Conservation (phyloP, 2,113 vertebrate species). For the Anoura caudifer region DNA sequence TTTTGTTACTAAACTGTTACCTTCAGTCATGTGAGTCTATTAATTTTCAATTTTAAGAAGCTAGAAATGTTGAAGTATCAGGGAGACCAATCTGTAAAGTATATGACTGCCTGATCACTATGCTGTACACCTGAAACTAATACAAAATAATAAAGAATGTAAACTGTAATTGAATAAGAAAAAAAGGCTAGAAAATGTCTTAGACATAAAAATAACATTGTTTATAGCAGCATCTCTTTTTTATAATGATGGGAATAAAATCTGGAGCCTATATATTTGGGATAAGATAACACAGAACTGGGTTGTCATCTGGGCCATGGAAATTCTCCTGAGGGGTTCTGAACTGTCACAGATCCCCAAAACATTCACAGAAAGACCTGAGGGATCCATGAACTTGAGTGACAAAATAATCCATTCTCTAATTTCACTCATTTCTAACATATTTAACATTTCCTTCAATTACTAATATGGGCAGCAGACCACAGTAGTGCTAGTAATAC, state of each 20-base stretch:
- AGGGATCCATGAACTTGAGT: not conserved
- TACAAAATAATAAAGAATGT: not conserved
- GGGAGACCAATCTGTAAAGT: not conserved
- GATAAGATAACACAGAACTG: not conserved
- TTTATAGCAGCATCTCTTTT: not conserved
- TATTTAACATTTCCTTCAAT: slow-evolving; percentile 32
- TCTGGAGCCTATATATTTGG: not conserved
- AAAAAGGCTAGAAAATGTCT: not conserved
- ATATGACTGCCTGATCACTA: not conserved
- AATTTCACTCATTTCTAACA: slow-evolving; percentile 17
- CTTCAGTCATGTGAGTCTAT: not conserved
- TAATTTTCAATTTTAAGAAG: slow-evolving; percentile 22
- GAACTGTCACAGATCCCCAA: not conserved
- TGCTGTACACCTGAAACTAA: not conserved
- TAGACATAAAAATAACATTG: not conserved
- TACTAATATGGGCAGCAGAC: not conserved
- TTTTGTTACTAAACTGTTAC: not conserved
- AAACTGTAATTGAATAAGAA: not conserved
- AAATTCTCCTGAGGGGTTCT: not conserved
- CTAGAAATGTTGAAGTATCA: not conserved
- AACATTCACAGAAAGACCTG: not conserved
- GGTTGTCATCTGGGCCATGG: not conserved
- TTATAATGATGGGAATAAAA: slow-evolving; percentile 11
- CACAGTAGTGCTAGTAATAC: not conserved
- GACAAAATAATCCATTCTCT: not conserved